Evolutionary conservation across 2,113 vertebrate species (phyloP).

Genomic region (Ammospiza nelsoni): DNA sequence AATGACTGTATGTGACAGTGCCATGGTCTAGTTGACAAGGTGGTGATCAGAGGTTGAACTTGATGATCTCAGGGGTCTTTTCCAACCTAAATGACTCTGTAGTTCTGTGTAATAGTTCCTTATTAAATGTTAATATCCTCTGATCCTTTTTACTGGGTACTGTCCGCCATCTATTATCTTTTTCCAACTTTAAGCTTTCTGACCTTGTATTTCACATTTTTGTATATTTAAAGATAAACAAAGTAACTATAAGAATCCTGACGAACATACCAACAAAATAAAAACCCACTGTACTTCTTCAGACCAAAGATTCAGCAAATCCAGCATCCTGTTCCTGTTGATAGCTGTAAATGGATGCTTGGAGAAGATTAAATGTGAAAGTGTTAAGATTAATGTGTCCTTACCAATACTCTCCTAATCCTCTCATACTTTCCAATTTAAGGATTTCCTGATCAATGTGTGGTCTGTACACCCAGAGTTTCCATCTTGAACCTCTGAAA

Average conservation of each 20-base stretch:
- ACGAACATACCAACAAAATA: background rate
- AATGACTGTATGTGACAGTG: background rate
- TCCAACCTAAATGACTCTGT: background rate
- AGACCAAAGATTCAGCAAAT: background rate
- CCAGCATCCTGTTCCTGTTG: background rate
- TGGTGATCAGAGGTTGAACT: background rate
- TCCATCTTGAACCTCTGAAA: background rate
- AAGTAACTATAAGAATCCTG: background rate
- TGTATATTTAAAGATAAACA: background rate
- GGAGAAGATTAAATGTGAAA: background rate
- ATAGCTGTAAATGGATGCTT: background rate
- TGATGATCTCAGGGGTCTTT: background rate
- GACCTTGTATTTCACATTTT: background rate
- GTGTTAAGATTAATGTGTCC: background rate
- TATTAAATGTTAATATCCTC: constrained; percentile 5
- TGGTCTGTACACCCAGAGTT: background rate
- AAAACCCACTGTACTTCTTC: background rate
- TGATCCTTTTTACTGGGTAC: background rate
- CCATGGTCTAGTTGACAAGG: background rate
- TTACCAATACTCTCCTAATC: background rate
- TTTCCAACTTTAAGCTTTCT: background rate
- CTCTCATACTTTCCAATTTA: background rate
- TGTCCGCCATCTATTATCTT: background rate
- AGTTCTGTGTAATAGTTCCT: background rate
- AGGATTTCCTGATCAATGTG: background rate